Evolutionary conservation across 2,888 invertebrate species (phyloP), one percentile per base, ranked within the genome.

Genomic region (Clunio marinus): DNA sequence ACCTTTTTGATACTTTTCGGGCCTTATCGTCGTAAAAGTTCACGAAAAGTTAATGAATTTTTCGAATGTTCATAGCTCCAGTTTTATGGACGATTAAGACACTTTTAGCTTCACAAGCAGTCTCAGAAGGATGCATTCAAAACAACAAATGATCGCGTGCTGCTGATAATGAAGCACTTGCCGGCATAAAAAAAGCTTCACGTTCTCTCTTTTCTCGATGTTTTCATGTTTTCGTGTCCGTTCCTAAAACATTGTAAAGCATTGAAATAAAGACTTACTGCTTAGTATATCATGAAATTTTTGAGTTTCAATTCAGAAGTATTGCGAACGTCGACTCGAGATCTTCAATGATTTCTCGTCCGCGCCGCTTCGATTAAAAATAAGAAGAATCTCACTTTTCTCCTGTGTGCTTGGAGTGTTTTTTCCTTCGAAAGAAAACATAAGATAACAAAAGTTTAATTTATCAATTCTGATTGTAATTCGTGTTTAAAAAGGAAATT

Each of bases 241-340:
- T 41, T 10, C n/a, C 41, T 41, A 10, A 5, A 13, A 41, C 41
- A n/a, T 41, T 3, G 3, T 32, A 8, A 41, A 5, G 41, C n/a
- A 10, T 41, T 41, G n/a, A n/a, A n/a, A n/a, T n/a, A n/a, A n/a
- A n/a, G n/a, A n/a, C n/a, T n/a, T n/a, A n/a, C n/a, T n/a, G n/a
- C n/a, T n/a, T n/a, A n/a, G 41, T 41, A 10, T 41, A n/a, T 41
- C 41, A n/a, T 41, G 41, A 41, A 41, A 5, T 41, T 41, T 41
- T 41, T 41, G 41, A 41, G 41, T 41, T 41, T 41, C 41, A 15
- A 28, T 32, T 62, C 62, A 62, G 62, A 62, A 62, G 35, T 60
- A 32, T 60, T 60, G 37, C 60, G 60, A 60, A 37, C 62, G 62
- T 62, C 28, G 62, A 62, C 37, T 62, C 62, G 62, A 51, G 22